These are phyloP conservation scores for Diadegma fenestrale DNA, from an alignment of 2,888 invertebrate genomes.

Conservation along the genomic window DNA sequence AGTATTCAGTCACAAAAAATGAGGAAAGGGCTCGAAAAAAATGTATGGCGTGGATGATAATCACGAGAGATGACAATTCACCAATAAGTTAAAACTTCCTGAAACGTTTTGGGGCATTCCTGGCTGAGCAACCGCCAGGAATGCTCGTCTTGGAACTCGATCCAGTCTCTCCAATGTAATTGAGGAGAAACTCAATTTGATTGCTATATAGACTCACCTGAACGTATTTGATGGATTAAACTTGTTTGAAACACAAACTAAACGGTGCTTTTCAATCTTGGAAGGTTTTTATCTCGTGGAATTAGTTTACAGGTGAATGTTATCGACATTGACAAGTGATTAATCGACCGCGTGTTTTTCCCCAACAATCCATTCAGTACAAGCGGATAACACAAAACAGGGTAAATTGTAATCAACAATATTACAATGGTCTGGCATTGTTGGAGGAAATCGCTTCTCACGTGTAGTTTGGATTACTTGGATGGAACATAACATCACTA, in stretches of 20 bases:
- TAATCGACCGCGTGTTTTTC: slow-evolving; percentile 31
- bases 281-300: not conserved
- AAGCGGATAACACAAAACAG: not conserved
- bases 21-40: too few species aligned
- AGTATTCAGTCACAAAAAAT: too few species aligned
- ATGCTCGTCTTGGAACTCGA: not conserved
- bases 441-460: slow-evolving; percentile 35
- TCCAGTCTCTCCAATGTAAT: not conserved
- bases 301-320: not conserved
- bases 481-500: slow-evolving; percentile 47
- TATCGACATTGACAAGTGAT: slow-evolving; percentile 20
- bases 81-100: too few species aligned
- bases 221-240: not conserved
- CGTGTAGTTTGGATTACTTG: slow-evolving; percentile 50
- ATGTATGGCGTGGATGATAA: too few species aligned
- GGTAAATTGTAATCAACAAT: slow-evolving; percentile 35
- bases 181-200: not conserved
- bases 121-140: not conserved
- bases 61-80: too few species aligned
- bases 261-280: not conserved
- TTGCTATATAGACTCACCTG: not conserved
- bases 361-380: not conserved
- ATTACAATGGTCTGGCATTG: slow-evolving; percentile 40
- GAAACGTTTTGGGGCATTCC: too few species aligned
- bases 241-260: not conserved